A percentile compares a stretch with the other conserved stretches of the same genome.
Conservation (phyloP, 1,140 invertebrate species). For the Hesperophylax magnus region DNA sequence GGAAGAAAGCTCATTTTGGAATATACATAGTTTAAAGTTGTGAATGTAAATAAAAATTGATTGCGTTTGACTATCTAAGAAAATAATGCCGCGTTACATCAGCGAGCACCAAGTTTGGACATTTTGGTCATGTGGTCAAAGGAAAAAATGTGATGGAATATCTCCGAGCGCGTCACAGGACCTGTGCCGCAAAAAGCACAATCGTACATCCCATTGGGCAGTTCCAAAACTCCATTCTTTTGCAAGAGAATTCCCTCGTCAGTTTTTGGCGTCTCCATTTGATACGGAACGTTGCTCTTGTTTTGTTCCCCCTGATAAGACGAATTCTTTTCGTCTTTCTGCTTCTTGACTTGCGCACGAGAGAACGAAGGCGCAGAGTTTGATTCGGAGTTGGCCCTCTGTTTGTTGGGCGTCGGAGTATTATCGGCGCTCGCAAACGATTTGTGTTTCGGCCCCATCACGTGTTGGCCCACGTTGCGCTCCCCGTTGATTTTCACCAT, state of each 20-base stretch:
- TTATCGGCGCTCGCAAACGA: constrained; percentile 1
- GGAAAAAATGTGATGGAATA: constrained; percentile 46
- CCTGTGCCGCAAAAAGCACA: constrained; percentile 29
- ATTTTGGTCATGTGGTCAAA: constrained; percentile 33
- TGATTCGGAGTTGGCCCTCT: background rate
- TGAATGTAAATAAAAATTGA: background rate
- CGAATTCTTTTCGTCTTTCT: constrained; percentile 7
- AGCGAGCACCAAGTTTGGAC: constrained; percentile 18
- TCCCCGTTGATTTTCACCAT: constrained; percentile 50
- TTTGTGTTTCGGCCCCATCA: constrained; percentile 39
- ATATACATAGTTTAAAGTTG: background rate
- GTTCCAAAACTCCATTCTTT: background rate
- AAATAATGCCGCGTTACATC: no score
- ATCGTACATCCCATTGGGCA: background rate
- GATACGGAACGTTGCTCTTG: no score
- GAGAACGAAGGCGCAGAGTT: background rate
- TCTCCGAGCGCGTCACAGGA: constrained; percentile 25
- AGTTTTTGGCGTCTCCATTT: no score
- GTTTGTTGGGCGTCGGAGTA: background rate
- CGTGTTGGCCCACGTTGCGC: constrained; percentile 49
- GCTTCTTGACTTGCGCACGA: constrained; percentile 14
- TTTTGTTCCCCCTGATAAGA: background rate
- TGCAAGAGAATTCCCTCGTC: background rate
- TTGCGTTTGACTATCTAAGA: no score
- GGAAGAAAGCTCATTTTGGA: no score